Evolutionary conservation across 2,113 vertebrate genomes (phyloP).

Genomic region (Gallinago media): DNA sequence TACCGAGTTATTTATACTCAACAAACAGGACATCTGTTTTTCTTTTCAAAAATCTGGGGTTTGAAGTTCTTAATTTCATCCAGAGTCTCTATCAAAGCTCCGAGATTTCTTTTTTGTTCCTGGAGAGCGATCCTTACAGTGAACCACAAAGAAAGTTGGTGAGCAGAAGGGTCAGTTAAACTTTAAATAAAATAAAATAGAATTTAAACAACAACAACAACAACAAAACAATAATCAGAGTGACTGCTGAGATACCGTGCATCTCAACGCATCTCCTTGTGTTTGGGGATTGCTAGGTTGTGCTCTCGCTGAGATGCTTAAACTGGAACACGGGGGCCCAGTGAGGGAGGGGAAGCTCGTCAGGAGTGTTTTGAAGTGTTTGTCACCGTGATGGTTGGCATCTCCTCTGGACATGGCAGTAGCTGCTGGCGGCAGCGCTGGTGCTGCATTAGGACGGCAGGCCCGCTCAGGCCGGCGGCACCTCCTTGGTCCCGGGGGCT

Average conservation of each 20-base stretch:
- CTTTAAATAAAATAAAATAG: neutral
- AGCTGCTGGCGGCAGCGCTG: neutral
- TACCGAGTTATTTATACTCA: constrained; percentile 77
- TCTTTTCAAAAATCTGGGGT: constrained; percentile 81
- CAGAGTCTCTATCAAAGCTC: constrained; percentile 81
- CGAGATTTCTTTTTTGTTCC: constrained; percentile 75
- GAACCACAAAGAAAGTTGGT: constrained; percentile 61
- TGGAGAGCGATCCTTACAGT: constrained; percentile 49
- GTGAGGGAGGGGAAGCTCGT: neutral
- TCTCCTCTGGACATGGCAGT: neutral
- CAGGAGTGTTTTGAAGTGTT: neutral
- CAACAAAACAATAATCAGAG: neutral
- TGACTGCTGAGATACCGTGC: neutral
- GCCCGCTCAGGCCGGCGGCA: rapidly evolving
- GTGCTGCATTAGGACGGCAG: neutral
- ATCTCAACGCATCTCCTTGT: neutral
- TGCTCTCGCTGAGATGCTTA: neutral
- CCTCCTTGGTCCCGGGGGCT: neutral
- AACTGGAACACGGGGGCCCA: neutral
- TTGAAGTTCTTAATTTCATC: constrained; percentile 87
- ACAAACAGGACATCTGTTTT: constrained; percentile 86
- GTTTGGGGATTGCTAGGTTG: neutral
- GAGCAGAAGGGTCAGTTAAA: constrained; percentile 64
- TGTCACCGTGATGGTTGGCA: neutral
- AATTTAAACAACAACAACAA: neutral